These are phyloP conservation scores for Pagetopsis macropterus DNA, from an alignment of 2,797 vertebrate genomes.

Conservation along the genomic window DNA sequence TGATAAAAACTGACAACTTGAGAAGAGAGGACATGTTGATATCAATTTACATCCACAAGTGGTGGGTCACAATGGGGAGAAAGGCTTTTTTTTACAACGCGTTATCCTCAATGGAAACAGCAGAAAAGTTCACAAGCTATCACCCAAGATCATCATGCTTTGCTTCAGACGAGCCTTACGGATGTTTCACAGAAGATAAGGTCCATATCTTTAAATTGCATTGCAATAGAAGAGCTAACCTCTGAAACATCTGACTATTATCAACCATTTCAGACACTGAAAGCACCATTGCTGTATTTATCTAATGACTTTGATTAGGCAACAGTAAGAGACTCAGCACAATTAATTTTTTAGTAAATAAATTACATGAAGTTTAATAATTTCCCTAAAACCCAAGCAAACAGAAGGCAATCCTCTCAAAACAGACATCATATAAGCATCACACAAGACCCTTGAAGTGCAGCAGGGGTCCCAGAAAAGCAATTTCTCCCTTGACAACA, in stretches of 20 bases:
- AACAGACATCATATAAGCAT: conserved; percentile 52
- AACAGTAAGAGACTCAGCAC: neutral
- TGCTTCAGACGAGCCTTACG: neutral
- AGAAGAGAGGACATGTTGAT: neutral
- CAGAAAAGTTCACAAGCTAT: conserved; percentile 3
- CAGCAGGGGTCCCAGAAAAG: conserved; percentile 55
- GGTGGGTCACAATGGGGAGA: neutral
- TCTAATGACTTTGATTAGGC: conserved; percentile 7
- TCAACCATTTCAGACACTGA: neutral
- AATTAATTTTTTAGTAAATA: conserved; percentile 1
- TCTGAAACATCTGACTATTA: neutral
- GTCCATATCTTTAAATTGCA: neutral
- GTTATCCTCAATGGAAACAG: neutral
- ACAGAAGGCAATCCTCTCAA: conserved; percentile 37
- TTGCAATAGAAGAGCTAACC: neutral
- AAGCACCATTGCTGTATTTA: conserved; percentile 21
- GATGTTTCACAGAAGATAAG: neutral
- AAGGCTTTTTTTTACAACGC: conserved; percentile 14
- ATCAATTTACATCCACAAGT: neutral
- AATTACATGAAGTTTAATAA: conserved; percentile 12
- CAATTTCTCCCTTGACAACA: conserved; percentile 59
- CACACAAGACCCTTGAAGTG: conserved; percentile 51
- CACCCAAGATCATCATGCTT: neutral
- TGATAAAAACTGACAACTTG: too few species aligned
- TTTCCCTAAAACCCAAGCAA: conserved; percentile 18